Conservation (phyloP, 2,113 vertebrate genomes). For the Heptranchias perlo region DNA sequence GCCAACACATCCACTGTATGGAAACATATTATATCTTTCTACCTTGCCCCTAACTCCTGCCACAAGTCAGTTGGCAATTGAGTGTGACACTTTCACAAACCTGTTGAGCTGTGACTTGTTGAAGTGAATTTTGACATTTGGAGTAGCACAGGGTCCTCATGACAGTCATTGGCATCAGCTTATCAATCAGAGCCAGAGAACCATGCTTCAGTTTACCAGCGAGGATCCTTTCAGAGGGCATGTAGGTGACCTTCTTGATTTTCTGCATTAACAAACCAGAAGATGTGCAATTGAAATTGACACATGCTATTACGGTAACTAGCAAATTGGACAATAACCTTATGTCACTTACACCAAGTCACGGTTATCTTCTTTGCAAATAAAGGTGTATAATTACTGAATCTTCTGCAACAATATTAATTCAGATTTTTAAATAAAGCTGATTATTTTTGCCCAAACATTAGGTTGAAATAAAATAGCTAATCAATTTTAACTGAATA, state of each 20-base stretch:
- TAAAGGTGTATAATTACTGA: not conserved
- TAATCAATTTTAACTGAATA: not conserved
- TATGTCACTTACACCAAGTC: not conserved
- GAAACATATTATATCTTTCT: not conserved
- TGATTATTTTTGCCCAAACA: not conserved
- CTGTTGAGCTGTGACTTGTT: not conserved
- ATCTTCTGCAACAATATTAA: not conserved
- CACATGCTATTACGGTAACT: slow-evolving; percentile 14
- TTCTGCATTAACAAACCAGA: not conserved
- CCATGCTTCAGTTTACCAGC: not conserved
- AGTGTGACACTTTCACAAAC: not conserved
- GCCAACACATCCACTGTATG: not conserved
- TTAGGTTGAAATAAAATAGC: no score
- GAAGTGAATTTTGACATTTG: slow-evolving; percentile 27
- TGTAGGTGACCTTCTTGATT: slow-evolving; percentile 29
- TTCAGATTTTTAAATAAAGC: no score
- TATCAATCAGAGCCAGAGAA: slow-evolving; percentile 15
- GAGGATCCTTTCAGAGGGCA: not conserved
- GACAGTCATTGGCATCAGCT: slow-evolving; percentile 10
- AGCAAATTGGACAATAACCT: slow-evolving; percentile 3
- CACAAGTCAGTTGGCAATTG: not conserved
- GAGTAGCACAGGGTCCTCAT: not conserved
- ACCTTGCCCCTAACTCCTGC: not conserved
- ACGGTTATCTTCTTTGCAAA: not conserved
- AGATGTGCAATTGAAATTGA: slow-evolving; percentile 27